Percentiles rank a stretch among this genome's conserved stretches.
Conservation (phyloP, 2,888 invertebrate genomes). For the Mechanitis mazaeus region DNA sequence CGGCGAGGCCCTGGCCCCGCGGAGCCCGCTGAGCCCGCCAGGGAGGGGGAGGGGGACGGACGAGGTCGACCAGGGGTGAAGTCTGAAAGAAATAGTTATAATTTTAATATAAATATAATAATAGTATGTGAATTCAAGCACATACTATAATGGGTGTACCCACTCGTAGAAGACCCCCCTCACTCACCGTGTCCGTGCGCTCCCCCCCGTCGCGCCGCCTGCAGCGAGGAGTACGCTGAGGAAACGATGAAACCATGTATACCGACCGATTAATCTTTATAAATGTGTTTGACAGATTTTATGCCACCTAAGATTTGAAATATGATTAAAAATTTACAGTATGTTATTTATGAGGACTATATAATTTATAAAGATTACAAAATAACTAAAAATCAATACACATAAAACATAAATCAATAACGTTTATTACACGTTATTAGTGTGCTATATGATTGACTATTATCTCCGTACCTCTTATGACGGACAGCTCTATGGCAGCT, state of each 20-base stretch:
- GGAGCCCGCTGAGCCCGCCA: constrained; percentile 2
- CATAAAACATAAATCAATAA: too few species aligned
- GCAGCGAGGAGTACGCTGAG: constrained; percentile 53
- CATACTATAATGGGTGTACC: neutral
- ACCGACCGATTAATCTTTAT: too few species aligned
- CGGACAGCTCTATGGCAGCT: constrained; percentile 59
- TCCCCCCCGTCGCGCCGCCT: constrained; percentile 30
- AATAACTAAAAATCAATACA: too few species aligned
- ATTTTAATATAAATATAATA: neutral
- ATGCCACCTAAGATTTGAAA: neutral
- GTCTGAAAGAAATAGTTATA: constrained; percentile 18
- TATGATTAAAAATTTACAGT: too few species aligned
- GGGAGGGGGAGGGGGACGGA: constrained; percentile 25
- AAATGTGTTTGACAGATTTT: too few species aligned
- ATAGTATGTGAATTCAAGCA: neutral
- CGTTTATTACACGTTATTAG: neutral
- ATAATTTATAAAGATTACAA: too few species aligned
- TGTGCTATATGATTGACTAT: neutral
- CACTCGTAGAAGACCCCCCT: too few species aligned
- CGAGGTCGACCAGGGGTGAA: constrained; percentile 31
- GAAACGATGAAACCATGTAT: constrained; percentile 1
- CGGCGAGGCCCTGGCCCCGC: constrained; percentile 9
- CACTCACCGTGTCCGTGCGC: constrained; percentile 15
- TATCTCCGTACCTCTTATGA: constrained; percentile 47
- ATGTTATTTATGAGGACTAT: too few species aligned